These are phyloP conservation scores for Caenorhabditis tropicalis DNA, from an alignment of 1,140 invertebrate genomes.

Conservation along the genomic window DNA sequence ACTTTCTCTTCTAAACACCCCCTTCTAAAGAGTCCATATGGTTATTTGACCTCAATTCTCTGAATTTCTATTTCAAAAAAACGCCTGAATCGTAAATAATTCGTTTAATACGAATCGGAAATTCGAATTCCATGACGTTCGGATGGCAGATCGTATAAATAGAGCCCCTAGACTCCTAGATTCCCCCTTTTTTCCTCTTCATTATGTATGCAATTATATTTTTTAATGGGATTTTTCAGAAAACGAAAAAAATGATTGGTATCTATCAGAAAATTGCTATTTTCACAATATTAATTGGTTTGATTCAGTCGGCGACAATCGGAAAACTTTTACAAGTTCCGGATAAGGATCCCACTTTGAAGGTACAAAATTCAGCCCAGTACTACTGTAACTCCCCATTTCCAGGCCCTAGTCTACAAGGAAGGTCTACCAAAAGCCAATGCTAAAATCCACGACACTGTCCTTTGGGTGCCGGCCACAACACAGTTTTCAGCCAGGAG, in stretches of 20 bases:
- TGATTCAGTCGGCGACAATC: neutral
- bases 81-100: too few relatives aligned
- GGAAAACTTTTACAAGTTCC: slow-evolving; percentile 21
- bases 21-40: too few relatives aligned
- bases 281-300: neutral
- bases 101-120: neutral
- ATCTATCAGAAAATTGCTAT: neutral
- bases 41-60: too few relatives aligned
- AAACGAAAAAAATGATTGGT: neutral
- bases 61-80: neutral
- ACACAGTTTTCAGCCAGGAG: neutral
- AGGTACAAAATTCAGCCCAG: neutral
- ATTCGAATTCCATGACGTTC: neutral
- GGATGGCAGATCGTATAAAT: neutral
- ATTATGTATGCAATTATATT: too few relatives aligned
- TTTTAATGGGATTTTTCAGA: too few relatives aligned
- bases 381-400: neutral
- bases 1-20: too few relatives aligned
- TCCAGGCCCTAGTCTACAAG: slow-evolving; percentile 1
- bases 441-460: neutral
- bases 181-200: too few relatives aligned
- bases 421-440: neutral
- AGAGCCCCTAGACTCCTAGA: too few relatives aligned
- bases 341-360: slow-evolving; percentile 10
- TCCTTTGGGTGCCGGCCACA: neutral